Evolutionary conservation across 2,797 vertebrate species (phyloP), one percentile per base, ranked within the genome.

Genomic region (Bufotes viridis): DNA sequence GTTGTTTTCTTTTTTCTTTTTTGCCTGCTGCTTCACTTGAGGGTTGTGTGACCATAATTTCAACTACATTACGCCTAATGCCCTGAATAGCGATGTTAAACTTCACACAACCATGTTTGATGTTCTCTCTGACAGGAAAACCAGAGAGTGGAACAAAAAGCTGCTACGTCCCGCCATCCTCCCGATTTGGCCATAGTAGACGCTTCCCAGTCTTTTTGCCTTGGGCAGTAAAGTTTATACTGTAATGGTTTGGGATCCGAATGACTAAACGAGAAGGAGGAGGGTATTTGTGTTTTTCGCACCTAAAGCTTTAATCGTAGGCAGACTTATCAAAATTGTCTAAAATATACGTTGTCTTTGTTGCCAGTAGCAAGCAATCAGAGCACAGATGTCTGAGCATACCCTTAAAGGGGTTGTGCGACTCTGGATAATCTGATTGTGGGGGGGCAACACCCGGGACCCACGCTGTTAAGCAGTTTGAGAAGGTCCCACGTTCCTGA

Each of bases 1-100:
- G 3, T 34, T 69, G 24, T 24, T 69, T 69, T 42, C 60, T 4
- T 18, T 81, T 87, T 49, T 72, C 20, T 60, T 53, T 70, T 15
- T 22, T 29, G 57, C 69, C 65, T n/a, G 7, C 61, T 78, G 3
- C 78, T 57, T 18, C 78, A 74, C 34, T 61, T 55, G 55, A 29
- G 72, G 84, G 61, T 82, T 82, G 74, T 72, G 26, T 82, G 83
- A 61, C 84, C 84, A 82, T 86, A 86, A 82, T 86, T 89, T 89
- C 88, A 78, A 89, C 79, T 86, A 89, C 88, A 82, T 89, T 86
- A 86, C 78, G 14, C 61, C 88, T 89, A 86, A 86, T 86, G 84
- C 82, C 84, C 88, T 86, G 84, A 78, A 82, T 82, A 78, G 88
- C 58, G 70, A 86, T 86, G 79, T 70, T 89, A 86, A 82, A 82